Evolutionary conservation across 1,140 invertebrate genomes (phyloP).

Genomic region (Hesperophylax magnus): DNA sequence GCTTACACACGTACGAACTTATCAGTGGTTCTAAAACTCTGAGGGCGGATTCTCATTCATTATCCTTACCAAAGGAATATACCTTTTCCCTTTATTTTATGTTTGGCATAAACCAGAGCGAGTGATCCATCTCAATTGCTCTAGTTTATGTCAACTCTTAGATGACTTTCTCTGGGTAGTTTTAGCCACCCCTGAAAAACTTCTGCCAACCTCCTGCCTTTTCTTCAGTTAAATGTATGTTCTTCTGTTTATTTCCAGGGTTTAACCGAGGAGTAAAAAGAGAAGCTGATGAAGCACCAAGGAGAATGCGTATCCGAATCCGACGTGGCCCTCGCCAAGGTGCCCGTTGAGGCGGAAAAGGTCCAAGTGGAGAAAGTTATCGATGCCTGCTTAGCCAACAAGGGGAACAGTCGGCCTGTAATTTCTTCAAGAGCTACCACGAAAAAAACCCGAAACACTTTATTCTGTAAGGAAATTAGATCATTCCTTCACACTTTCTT

Average conservation of each 20-base stretch:
- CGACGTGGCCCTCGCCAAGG: slow-evolving; percentile 64
- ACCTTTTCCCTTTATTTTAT: no score
- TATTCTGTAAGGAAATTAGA: slow-evolving; percentile 59
- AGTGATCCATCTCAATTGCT: no score
- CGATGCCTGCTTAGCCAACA: slow-evolving; percentile 66
- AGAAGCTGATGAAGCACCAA: slow-evolving; percentile 67
- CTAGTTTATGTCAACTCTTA: no score
- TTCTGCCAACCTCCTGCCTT: no score
- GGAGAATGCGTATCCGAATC: slow-evolving; percentile 64
- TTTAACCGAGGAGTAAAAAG: slow-evolving; percentile 69
- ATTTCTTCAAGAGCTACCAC: slow-evolving; percentile 71
- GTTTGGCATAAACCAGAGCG: no score
- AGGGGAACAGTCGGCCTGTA: slow-evolving; percentile 70
- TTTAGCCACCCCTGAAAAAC: no score
- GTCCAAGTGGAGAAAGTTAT: slow-evolving; percentile 66
- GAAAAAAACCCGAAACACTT: slow-evolving; percentile 69
- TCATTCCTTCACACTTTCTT: not conserved
- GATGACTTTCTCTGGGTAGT: no score
- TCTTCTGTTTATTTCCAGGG: slow-evolving; percentile 58
- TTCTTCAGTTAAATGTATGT: not conserved
- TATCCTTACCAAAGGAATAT: no score
- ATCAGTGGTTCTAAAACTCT: no score
- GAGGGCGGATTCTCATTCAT: no score
- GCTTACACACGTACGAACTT: no score
- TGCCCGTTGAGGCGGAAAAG: slow-evolving; percentile 66